phyloP scores from a whole-genome alignment of 2,888 invertebrate species.

The Aphidius colemani region DNA sequence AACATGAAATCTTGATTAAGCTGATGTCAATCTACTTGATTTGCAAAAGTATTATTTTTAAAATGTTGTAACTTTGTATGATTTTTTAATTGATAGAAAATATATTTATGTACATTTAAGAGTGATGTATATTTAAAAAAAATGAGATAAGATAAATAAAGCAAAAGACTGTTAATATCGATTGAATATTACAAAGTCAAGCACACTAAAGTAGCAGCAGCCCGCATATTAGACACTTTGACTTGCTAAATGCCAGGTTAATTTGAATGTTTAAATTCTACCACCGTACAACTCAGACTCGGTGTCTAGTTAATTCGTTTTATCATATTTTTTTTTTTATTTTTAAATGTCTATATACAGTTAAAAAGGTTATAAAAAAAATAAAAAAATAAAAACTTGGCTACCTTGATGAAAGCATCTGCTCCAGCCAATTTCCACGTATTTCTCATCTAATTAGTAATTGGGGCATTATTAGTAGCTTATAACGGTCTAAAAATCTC shows the following conservation, averaged over 20 bases:
- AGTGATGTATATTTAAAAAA: too few species aligned
- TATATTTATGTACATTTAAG: too few species aligned
- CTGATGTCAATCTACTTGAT: too few species aligned
- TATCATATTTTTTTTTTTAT: slow-evolving; percentile 20
- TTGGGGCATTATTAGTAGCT: slow-evolving; percentile 39
- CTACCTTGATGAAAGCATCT: slow-evolving; percentile 2
- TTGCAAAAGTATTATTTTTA: too few species aligned
- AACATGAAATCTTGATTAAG: too few species aligned
- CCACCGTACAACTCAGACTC: slow-evolving; percentile 52
- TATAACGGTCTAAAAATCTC: background rate
- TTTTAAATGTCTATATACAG: background rate
- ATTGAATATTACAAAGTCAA: slow-evolving; percentile 47
- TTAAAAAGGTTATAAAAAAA: background rate
- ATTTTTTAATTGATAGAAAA: too few species aligned
- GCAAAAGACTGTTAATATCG: slow-evolving; percentile 37
- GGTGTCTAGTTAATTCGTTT: slow-evolving; percentile 50
- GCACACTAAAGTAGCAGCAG: slow-evolving; percentile 29
- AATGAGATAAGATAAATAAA: too few species aligned
- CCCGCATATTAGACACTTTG: slow-evolving; percentile 52
- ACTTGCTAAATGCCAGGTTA: slow-evolving; percentile 55
- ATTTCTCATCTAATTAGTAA: slow-evolving; percentile 41
- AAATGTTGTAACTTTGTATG: too few species aligned
- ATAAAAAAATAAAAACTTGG: background rate
- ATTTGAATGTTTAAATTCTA: slow-evolving; percentile 58
- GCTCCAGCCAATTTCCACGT: slow-evolving; percentile 32